Evolutionary conservation across 2,113 vertebrate genomes (phyloP).

Genomic region (Dasyornis broadbenti): DNA sequence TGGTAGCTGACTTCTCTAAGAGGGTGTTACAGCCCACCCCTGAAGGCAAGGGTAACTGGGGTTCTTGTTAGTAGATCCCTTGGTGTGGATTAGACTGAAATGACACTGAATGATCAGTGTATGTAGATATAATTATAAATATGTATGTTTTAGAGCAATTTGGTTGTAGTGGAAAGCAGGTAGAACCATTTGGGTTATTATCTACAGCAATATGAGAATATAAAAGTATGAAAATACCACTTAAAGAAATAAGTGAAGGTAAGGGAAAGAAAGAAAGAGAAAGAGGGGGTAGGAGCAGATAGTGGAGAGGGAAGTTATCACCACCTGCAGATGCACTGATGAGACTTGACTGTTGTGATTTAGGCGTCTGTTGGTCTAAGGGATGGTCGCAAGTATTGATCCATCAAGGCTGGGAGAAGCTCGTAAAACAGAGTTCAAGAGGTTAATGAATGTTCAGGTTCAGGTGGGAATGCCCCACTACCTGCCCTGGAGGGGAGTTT

Average conservation of each 20-base stretch:
- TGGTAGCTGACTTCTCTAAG: background rate
- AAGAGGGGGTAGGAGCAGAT: background rate
- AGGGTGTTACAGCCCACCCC: too few species aligned
- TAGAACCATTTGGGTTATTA: background rate
- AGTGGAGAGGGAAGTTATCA: background rate
- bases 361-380: background rate
- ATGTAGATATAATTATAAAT: background rate
- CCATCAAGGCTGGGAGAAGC: accelerated
- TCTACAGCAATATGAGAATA: background rate
- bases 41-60: background rate
- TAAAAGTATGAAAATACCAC: background rate
- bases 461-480: background rate
- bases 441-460: accelerated
- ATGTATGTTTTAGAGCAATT: background rate
- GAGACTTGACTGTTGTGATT: background rate
- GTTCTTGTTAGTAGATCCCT: background rate
- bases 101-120: background rate
- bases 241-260: background rate
- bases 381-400: accelerated
- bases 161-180: background rate
- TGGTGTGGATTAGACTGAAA: background rate
- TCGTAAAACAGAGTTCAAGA: background rate
- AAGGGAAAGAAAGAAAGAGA: background rate
- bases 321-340: background rate
- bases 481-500: accelerated